Conservation (phyloP, 2,888 invertebrate species). For the Keiferia lycopersicella region DNA sequence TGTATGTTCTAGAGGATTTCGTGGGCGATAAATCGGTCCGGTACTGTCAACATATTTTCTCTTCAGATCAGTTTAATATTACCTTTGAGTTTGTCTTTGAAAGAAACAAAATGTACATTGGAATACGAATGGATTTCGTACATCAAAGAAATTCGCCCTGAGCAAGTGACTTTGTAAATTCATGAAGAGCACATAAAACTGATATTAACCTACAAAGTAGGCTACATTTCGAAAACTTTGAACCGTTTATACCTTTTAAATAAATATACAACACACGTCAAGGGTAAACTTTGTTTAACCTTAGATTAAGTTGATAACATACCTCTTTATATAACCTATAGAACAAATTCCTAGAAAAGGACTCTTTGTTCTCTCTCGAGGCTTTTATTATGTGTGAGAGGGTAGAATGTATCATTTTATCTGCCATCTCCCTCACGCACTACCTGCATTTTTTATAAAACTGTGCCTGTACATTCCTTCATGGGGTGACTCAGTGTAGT, state of each 20-base stretch:
- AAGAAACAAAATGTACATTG: background rate
- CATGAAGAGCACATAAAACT: background rate
- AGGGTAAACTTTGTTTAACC: constrained; percentile 17
- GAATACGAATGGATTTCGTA: too few relatives aligned
- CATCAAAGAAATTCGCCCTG: background rate
- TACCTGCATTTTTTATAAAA: constrained; percentile 39
- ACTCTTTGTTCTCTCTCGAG: constrained; percentile 25
- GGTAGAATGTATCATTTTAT: constrained; percentile 23
- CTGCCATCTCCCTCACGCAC: constrained; percentile 38
- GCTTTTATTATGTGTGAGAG: constrained; percentile 15
- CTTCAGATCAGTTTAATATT: too few relatives aligned
- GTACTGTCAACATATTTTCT: too few relatives aligned
- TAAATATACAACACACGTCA: constrained; percentile 5
- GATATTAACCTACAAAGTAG: background rate
- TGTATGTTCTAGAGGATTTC: too few relatives aligned
- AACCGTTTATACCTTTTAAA: background rate
- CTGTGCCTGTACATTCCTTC: constrained; percentile 14
- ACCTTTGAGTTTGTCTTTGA: too few relatives aligned
- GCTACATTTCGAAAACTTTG: background rate
- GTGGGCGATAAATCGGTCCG: too few relatives aligned
- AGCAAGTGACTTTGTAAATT: background rate
- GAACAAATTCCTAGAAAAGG: constrained; percentile 26
- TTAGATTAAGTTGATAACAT: constrained; percentile 18
- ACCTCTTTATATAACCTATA: constrained; percentile 10
- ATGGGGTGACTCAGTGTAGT: constrained; percentile 39